Evolutionary conservation across 2,113 vertebrate genomes (phyloP), one percentile per base, ranked within the genome.

Genomic region (Rhinichthys klamathensis): DNA sequence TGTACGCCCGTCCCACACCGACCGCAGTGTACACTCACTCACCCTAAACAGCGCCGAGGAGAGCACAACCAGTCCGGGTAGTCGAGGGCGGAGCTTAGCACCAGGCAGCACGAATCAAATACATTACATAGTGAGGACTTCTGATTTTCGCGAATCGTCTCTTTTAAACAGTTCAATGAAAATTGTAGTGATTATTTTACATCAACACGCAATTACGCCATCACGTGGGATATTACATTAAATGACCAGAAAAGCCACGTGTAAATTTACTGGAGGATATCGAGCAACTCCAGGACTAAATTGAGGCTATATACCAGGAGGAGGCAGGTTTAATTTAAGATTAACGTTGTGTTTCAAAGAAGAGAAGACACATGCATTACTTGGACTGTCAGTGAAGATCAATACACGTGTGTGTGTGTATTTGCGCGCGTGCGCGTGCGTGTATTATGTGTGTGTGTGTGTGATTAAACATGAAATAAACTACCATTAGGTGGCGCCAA

Each of bases 21-120:
- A 51, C 82, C 56, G 44, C 69, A 69, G 81, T 54, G 13, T 46
- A 67, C 80, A 35, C 69, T 30, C 70, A 44, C 67, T 51, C 70
- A 80, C 12, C 67, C 83, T 80, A 88, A 88, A 86, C 92, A 89
- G 87, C 4, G 32, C 79, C 56, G 82, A 51, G 49, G 49, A 15
- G 49, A 87, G 89, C 89, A 85, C 88, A 84, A 60, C 25, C 90
- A 91, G 91, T 61, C 80, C 44, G 91, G 82, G 11, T 87, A 92
- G 89, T 91, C 89, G 93, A 94, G 87, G 92, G 93, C 87, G 93
- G 95, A 94, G 92, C 90, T 81, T 3, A 70, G 87, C 87, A 75
- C 35, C 92, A 94, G 92, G 80, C 92, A 73, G 21, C 88, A 89
- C 82, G 7, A 84, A 85, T 87, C 84, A 70, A 82, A 82, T 84